A percentile compares a stretch with the other conserved stretches of the same genome.
phyloP scores from a whole-genome alignment of 2,113 vertebrate species.

The Caranx ignobilis region DNA sequence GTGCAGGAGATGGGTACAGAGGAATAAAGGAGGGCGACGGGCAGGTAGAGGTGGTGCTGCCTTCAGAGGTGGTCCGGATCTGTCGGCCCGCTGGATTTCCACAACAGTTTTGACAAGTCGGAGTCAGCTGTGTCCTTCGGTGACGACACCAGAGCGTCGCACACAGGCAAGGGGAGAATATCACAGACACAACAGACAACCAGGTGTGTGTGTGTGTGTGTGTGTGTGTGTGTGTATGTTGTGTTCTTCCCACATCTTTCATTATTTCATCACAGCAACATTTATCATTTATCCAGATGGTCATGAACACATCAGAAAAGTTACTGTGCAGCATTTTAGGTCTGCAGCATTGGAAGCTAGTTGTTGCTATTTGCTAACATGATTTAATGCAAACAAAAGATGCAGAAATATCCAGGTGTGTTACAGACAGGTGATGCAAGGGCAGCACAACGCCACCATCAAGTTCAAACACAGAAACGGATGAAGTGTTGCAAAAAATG shows the following conservation, averaged over 20 bases:
- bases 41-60: neutral
- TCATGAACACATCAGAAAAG: neutral
- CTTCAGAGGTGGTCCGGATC: constrained; percentile 25
- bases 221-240: no score
- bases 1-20: constrained; percentile 1
- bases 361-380: neutral
- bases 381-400: neutral
- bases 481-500: neutral
- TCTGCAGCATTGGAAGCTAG: neutral
- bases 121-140: constrained; percentile 9
- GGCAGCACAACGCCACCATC: no score
- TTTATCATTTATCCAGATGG: neutral
- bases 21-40: neutral
- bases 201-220: no score
- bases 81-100: constrained; percentile 24
- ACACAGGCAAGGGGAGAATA: neutral
- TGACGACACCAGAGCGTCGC: neutral
- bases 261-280: constrained; percentile 10
- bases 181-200: neutral
- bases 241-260: neutral
- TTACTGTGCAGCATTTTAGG: no score
- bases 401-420: neutral
- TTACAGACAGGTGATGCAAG: neutral
- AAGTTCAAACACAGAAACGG: neutral
- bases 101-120: constrained; percentile 25